Evolutionary conservation across 2,888 invertebrate genomes (phyloP), one percentile per base, ranked within the genome.

Genomic region (Odiellus spinosus): DNA sequence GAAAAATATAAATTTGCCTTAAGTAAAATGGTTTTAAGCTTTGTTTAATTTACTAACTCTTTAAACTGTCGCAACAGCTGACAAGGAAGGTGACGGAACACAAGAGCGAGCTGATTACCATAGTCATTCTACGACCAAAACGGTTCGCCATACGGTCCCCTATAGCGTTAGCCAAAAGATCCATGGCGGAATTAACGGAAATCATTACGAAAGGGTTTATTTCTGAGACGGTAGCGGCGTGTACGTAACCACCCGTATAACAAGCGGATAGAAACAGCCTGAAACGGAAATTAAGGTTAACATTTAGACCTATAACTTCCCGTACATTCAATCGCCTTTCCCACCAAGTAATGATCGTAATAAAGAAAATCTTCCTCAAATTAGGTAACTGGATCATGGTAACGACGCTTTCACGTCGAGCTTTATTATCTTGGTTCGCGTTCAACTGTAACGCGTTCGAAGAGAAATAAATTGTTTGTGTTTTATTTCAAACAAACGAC

Each of bases 161-260:
- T 20, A 48, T 36, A 10, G 41, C 39, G 20, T 44, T 50, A 4
- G 47, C 50, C n/a, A 50, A n/a, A 11, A 50, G 39, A 36, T 50
- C 50, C 15, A 50, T 17, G 5, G 44, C 50, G 15, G 47, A 44
- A 10, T 44, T 50, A 12, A 44, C 43, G 4, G 47, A 35, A 12
- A 48, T 40, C 46, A 47, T 50, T 10, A 50, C 19, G 26, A 50
- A 50, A 15, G 50, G 50, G 15, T 39, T 44, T 4, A 26, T 26
- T 3, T 47, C 36, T 3, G 47, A 44, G 3, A 47, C 47, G 5
- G 39, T 47, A 15, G 50, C 50, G 11, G 50, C 50, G 44, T 50
- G 44, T 3, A 50, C n/a, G 39, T 50, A 44, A 18, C 47, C 50
- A 32, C 47, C 50, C 11, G 50, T 48, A 21, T 39, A 50, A 15